These are phyloP conservation scores for Atta texana DNA, from an alignment of 1,140 invertebrate genomes.

Conservation along the genomic window DNA sequence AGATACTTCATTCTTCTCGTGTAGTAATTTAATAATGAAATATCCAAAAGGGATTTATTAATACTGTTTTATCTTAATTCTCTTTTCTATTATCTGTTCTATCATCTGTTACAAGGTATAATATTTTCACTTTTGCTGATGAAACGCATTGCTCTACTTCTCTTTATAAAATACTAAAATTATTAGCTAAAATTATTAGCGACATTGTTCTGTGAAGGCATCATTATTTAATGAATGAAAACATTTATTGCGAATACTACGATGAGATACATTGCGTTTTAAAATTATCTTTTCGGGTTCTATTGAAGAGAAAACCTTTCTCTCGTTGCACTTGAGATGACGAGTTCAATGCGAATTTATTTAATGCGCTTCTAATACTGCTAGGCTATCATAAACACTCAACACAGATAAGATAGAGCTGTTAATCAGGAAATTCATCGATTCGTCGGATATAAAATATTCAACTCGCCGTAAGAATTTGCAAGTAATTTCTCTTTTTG, in stretches of 20 bases:
- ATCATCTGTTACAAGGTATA: neutral
- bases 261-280: neutral
- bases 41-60: neutral
- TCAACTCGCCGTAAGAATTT: neutral
- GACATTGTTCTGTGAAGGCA: neutral
- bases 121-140: no score
- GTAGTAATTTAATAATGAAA: neutral
- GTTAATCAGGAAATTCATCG: constrained; percentile 17
- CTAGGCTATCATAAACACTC: constrained; percentile 16
- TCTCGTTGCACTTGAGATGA: neutral
- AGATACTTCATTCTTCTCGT: no score
- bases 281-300: neutral
- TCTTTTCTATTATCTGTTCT: neutral
- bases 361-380: neutral
- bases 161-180: neutral
- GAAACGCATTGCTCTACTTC: neutral
- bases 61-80: neutral
- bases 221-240: neutral
- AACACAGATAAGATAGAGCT: constrained; percentile 28
- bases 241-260: neutral
- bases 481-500: neutral
- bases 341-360: constrained; percentile 32
- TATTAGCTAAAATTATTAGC: neutral
- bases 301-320: neutral
- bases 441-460: neutral